A percentile compares a stretch with the other conserved stretches of the same genome.
phyloP scores from a whole-genome alignment of 1,140 invertebrate genomes.

The Drosophila ficusphila region DNA sequence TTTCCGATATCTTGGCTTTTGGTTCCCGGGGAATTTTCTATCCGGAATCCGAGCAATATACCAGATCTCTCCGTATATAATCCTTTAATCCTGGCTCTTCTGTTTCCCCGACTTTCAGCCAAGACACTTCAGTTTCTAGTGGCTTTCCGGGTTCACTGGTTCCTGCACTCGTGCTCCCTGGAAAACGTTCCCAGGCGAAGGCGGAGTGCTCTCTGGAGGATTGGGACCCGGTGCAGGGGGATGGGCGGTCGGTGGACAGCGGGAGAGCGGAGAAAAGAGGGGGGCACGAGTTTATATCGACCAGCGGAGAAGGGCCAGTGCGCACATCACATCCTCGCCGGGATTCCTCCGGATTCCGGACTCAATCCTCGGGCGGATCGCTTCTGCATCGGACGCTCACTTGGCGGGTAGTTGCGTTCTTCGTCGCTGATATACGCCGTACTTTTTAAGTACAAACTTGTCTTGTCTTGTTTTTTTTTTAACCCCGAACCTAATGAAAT shows the following conservation, averaged over 20 bases:
- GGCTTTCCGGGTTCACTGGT: not conserved
- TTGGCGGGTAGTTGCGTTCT: conserved; percentile 5
- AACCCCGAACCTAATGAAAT: not conserved
- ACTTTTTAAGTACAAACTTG: conserved; percentile 12
- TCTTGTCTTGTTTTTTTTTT: conserved; percentile 3
- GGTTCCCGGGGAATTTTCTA: too few relatives aligned
- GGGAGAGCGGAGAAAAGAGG: not conserved
- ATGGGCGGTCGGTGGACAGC: not conserved
- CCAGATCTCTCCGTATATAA: too few relatives aligned
- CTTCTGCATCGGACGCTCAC: not conserved
- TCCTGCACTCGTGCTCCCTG: not conserved
- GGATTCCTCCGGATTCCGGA: conserved; percentile 16
- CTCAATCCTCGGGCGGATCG: conserved; percentile 2
- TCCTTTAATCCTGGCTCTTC: too few relatives aligned
- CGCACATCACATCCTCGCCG: conserved; percentile 29
- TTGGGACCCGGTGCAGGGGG: not conserved
- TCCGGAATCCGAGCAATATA: too few relatives aligned
- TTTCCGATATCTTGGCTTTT: not conserved
- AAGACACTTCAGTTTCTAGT: not conserved
- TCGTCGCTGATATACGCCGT: conserved; percentile 17
- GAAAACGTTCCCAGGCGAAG: not conserved
- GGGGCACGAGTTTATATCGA: conserved; percentile 34
- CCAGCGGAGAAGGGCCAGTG: conserved; percentile 27
- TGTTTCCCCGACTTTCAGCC: not conserved
- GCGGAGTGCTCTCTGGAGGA: not conserved